Percentiles rank a stretch among this genome's conserved stretches.
These are phyloP conservation scores for Lysandra coridon DNA, from an alignment of 2,888 invertebrate species.

Conservation along the genomic window DNA sequence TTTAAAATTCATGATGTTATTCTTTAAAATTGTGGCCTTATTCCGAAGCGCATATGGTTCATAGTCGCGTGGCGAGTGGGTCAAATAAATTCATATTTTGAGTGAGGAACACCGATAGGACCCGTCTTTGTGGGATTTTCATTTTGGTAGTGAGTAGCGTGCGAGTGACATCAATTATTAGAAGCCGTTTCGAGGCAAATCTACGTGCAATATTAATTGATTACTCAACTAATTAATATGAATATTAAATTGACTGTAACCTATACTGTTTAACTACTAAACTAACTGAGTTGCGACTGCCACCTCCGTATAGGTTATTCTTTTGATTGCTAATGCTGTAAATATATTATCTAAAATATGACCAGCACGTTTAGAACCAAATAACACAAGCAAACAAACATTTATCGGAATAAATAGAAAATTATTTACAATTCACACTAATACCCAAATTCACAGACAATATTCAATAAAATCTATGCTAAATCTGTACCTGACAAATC, in stretches of 20 bases:
- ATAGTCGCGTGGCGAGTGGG: not conserved
- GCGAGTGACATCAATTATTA: slow-evolving; percentile 19
- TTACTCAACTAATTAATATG: not conserved
- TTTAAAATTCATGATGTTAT: slow-evolving; percentile 30
- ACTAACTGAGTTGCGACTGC: not conserved
- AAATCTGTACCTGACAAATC: slow-evolving; percentile 4
- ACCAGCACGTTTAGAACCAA: too few species aligned
- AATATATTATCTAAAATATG: too few species aligned
- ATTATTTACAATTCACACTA: not conserved
- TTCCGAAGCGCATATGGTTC: not conserved
- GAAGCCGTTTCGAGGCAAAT: not conserved
- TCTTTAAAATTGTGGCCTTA: not conserved
- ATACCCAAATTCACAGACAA: not conserved
- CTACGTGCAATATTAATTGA: slow-evolving; percentile 19
- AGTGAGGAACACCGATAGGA: slow-evolving; percentile 2
- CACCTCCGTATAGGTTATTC: too few species aligned
- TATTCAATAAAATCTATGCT: not conserved
- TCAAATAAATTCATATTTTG: slow-evolving; percentile 24
- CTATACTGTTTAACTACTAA: not conserved
- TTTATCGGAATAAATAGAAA: not conserved
- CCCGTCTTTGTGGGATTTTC: slow-evolving; percentile 4
- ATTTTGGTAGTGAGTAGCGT: not conserved
- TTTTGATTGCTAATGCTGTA: too few species aligned
- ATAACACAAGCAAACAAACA: too few species aligned
- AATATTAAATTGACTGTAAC: not conserved